A percentile compares a stretch with the other conserved stretches of the same genome.
phyloP scores from a whole-genome alignment of 2,113 vertebrate species.

The Strix aluco region DNA sequence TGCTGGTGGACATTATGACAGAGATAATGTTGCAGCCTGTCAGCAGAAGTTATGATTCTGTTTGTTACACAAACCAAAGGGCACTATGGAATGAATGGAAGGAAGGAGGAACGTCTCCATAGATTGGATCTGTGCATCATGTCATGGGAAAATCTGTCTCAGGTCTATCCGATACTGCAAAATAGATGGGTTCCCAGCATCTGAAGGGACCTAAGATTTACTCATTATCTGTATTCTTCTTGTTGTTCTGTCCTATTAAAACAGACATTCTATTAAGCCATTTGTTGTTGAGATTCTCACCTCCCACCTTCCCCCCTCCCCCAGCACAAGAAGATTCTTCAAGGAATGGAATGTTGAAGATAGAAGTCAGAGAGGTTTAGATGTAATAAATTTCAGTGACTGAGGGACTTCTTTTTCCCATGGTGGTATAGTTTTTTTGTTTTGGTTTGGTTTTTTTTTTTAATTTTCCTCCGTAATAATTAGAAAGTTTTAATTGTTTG shows the following conservation, averaged over 20 bases:
- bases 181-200: neutral
- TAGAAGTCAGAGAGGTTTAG: neutral
- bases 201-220: neutral
- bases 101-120: neutral
- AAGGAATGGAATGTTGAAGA: neutral
- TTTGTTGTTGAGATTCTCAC: neutral
- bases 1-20: neutral
- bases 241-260: neutral
- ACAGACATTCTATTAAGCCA: neutral
- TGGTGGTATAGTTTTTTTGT: too few relatives aligned
- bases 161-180: neutral
- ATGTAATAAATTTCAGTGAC: neutral
- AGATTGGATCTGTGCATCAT: neutral
- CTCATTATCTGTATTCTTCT: neutral
- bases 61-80: neutral
- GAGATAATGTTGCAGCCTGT: neutral
- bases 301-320: neutral
- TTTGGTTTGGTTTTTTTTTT: too few relatives aligned
- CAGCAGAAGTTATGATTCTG: neutral
- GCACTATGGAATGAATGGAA: neutral
- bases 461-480: neutral
- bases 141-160: neutral
- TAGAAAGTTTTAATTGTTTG: neutral
- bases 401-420: neutral
- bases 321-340: neutral